Base-by-base conservation (phyloP, 2,888 invertebrate genomes). In the Epinotia bilunana region DNA sequence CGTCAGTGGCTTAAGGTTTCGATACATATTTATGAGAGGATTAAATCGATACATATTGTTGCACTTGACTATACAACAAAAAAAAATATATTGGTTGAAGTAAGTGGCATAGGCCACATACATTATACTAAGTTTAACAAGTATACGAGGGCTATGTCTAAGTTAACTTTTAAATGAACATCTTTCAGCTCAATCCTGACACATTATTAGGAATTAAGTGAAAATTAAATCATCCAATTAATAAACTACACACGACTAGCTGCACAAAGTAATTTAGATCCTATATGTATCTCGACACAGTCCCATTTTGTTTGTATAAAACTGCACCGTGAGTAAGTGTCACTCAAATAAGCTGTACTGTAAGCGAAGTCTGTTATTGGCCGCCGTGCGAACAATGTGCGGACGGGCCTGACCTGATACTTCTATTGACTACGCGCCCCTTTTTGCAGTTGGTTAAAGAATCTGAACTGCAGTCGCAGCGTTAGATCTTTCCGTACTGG, bases 401-500 rank as follows among this genome's bases (percentile, higher is more conserved):
- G 74, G 77, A 76, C 78, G 88, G 88, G 87, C 84, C 90, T 92
- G 90, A 92, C 92, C 92, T 86, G 91, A 84, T 83, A 84, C 80
- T 82, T 81, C 94, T 96, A 97, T 96, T 97, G 97, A 95, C 97
- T 97, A 95, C 97, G 96, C 94, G 97, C 96, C 91, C 96, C 95
- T 96, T 97, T 97, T 96, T 97, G 97, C 94, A 97, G 95, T 95
- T 96, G 96, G 96, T 97, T 98, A 97, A 98, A 98, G 97, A 98
- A 98, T 96, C 98, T 96, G 97, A 97, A 98, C 96, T 97, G 97
- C 95, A 98, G 97, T 95, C 97, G 97, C 96, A 97, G 97, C 95
- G 97, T 97, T 96, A 97, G 96, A 95, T 98, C 98, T 98, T 98
- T 98, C 96, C 98, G 97, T 97, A 98, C 98, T 98, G 97, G 92